phyloP scores from a whole-genome alignment of 2,888 invertebrate genomes.

The Tachina grossa region DNA sequence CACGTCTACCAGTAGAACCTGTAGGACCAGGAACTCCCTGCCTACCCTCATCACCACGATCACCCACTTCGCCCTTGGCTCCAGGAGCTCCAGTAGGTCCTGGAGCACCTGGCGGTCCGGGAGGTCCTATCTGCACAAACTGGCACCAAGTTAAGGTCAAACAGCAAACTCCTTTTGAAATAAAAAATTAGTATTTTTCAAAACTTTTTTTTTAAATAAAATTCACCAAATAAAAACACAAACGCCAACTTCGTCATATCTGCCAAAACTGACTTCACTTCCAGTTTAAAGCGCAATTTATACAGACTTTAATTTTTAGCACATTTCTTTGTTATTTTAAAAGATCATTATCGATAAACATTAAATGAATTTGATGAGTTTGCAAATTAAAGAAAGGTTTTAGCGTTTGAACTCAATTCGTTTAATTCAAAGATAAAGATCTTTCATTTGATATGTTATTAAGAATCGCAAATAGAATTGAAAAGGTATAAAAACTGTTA shows the following conservation, averaged over 20 bases:
- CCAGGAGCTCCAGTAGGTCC: slow-evolving; percentile 67
- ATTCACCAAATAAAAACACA: slow-evolving; percentile 6
- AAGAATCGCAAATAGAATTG: neutral
- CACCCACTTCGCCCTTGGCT: slow-evolving; percentile 58
- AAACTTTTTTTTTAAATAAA: neutral
- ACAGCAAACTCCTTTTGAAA: slow-evolving; percentile 19
- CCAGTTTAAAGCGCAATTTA: neutral
- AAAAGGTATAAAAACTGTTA: slow-evolving; percentile 23
- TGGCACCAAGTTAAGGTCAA: slow-evolving; percentile 14
- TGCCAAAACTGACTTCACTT: neutral
- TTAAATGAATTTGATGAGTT: slow-evolving; percentile 10
- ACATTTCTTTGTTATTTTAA: neutral
- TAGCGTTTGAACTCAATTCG: neutral
- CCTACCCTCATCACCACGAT: slow-evolving; percentile 70
- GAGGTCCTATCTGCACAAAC: slow-evolving; percentile 35
- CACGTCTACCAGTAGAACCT: slow-evolving; percentile 61
- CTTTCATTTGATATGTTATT: neutral
- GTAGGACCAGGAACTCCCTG: slow-evolving; percentile 58
- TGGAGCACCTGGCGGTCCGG: slow-evolving; percentile 69
- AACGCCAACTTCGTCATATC: slow-evolving; percentile 4
- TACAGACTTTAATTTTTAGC: neutral
- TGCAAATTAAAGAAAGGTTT: slow-evolving; percentile 1
- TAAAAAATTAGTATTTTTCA: neutral
- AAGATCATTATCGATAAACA: slow-evolving; percentile 16
- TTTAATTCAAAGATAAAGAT: slow-evolving; percentile 3